phyloP scores from a whole-genome alignment of 2,113 vertebrate genomes.

The Zeus faber region DNA sequence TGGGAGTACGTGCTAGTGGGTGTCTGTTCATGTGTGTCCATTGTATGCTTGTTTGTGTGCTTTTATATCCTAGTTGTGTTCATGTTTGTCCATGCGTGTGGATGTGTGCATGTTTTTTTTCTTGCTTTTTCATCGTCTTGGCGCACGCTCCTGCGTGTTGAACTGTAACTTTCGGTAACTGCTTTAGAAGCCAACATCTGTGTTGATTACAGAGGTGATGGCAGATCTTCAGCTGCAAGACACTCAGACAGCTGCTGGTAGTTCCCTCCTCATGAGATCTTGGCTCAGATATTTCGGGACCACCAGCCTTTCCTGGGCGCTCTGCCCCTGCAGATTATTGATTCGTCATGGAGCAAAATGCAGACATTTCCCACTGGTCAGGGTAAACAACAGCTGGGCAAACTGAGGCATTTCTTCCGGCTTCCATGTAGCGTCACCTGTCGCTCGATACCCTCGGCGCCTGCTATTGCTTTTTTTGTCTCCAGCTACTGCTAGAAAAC shows the following conservation, averaged over 20 bases:
- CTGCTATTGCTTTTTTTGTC: slow-evolving; percentile 12
- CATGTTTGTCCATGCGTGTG: background rate
- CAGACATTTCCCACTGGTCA: slow-evolving; percentile 11
- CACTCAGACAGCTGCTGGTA: slow-evolving; percentile 23
- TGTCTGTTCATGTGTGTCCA: slow-evolving; percentile 4
- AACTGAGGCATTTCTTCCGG: slow-evolving; percentile 18
- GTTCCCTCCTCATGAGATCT: slow-evolving; percentile 21
- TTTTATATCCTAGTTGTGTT: background rate
- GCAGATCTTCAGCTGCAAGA: slow-evolving; percentile 34
- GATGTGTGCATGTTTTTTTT: slow-evolving; percentile 8
- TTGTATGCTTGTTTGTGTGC: slow-evolving; percentile 14
- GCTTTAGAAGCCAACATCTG: slow-evolving; percentile 1
- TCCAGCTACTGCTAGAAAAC: slow-evolving; percentile 27
- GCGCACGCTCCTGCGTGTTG: background rate
- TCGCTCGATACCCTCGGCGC: slow-evolving; percentile 23
- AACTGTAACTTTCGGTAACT: background rate
- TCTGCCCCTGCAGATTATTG: slow-evolving; percentile 27
- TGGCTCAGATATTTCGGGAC: slow-evolving; percentile 8
- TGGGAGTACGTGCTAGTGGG: slow-evolving; percentile 26
- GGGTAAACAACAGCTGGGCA: slow-evolving; percentile 54
- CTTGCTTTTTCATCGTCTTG: background rate
- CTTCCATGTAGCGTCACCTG: slow-evolving; percentile 32
- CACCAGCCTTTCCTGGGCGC: background rate
- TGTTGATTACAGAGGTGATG: slow-evolving; percentile 13
- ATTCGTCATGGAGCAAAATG: slow-evolving; percentile 28